phyloP scores from a whole-genome alignment of 2,888 invertebrate genomes.

The Ferdinandea cuprea region DNA sequence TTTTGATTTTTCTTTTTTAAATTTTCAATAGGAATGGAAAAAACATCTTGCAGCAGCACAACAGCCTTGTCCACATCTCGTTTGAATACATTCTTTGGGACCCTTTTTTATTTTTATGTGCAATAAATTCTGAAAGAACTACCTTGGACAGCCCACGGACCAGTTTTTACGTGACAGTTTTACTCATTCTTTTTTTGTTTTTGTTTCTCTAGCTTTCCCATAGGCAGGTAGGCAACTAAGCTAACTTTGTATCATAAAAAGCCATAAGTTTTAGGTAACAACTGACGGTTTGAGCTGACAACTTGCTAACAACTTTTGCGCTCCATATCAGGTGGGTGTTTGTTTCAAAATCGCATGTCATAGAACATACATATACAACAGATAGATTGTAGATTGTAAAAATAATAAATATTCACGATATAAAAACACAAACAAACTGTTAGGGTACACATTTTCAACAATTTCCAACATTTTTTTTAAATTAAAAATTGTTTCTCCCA shows the following conservation, averaged over 20 bases:
- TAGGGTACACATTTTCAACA: no score
- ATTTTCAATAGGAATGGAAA: constrained; percentile 67
- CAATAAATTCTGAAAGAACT: constrained; percentile 67
- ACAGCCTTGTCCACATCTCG: constrained; percentile 69
- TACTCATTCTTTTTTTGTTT: constrained; percentile 20
- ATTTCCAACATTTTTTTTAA: no score
- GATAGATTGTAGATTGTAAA: no score
- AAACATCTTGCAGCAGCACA: constrained; percentile 73
- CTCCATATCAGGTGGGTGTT: no score
- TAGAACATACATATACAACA: no score
- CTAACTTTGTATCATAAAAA: background rate
- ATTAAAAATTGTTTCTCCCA: no score
- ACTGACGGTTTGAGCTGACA: background rate
- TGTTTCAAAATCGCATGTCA: no score
- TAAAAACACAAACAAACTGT: no score
- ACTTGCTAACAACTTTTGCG: no score
- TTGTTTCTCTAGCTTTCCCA: background rate
- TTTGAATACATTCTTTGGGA: constrained; percentile 71
- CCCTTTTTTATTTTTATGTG: constrained; percentile 58
- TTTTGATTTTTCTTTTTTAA: constrained; percentile 52
- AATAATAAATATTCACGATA: no score
- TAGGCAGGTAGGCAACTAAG: background rate
- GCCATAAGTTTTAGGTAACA: no score
- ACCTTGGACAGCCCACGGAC: constrained; percentile 33
- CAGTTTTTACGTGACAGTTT: constrained; percentile 58